Evolutionary conservation across 2,888 invertebrate genomes (phyloP).

Genomic region (Cerceris ruficornis): DNA sequence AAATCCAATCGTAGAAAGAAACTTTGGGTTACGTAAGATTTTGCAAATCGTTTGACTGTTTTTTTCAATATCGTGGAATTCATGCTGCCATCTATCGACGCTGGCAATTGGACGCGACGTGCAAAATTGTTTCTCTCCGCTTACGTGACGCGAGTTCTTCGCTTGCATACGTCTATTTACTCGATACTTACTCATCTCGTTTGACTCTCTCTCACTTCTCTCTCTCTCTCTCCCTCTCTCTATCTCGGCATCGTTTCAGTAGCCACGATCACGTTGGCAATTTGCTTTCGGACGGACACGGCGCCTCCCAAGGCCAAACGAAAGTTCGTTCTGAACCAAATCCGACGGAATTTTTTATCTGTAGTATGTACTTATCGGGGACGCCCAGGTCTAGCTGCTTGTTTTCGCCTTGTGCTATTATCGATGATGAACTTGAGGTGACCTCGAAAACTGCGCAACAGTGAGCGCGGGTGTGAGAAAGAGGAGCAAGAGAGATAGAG

Average conservation of each 20-base stretch:
- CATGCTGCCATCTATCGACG: constrained; percentile 62
- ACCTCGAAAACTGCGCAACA: constrained; percentile 79
- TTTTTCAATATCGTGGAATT: constrained; percentile 48
- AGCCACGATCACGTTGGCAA: constrained; percentile 57
- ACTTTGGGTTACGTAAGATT: constrained; percentile 56
- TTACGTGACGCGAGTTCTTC: constrained; percentile 47
- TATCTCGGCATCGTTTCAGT: constrained; percentile 46
- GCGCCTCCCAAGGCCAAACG: constrained; percentile 65
- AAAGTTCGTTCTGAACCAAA: constrained; percentile 67
- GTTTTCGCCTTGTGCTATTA: constrained; percentile 78
- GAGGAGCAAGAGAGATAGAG: constrained; percentile 30
- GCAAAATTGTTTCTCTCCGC: constrained; percentile 44
- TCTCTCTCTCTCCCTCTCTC: constrained; percentile 9
- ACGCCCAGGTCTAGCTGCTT: constrained; percentile 79
- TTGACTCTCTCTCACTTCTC: constrained; percentile 15
- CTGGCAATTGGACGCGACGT: constrained; percentile 41
- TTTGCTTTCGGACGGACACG: constrained; percentile 58
- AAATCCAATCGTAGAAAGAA: constrained; percentile 25
- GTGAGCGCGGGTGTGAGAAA: constrained; percentile 40
- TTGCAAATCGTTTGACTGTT: constrained; percentile 37
- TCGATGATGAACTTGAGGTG: constrained; percentile 81
- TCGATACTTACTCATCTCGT: constrained; percentile 53
- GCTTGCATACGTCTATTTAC: constrained; percentile 56
- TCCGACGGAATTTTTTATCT: constrained; percentile 71
- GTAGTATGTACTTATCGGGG: constrained; percentile 73